Evolutionary conservation across 1,140 invertebrate genomes (phyloP).

Genomic region (Hypothenemus hampei): DNA sequence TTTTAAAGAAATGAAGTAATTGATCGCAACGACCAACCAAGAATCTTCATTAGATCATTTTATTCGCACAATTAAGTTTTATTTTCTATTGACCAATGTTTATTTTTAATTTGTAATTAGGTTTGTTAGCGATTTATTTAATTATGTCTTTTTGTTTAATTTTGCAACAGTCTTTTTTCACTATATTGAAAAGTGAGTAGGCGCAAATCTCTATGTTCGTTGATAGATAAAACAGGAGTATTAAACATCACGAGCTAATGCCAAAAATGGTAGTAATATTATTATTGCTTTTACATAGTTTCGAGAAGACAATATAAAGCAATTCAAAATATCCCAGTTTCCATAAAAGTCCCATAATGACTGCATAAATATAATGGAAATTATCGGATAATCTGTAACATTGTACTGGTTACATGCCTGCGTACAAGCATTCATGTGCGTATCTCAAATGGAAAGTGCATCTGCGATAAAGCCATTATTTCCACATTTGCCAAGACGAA

Average conservation of each 20-base stretch:
- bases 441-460: slow-evolving; percentile 21
- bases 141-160: too few species aligned
- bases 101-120: background rate
- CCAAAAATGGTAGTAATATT: too few species aligned
- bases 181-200: too few species aligned
- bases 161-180: too few species aligned
- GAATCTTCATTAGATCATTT: slow-evolving; percentile 21
- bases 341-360: slow-evolving; percentile 14
- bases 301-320: background rate
- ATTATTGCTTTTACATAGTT: too few species aligned
- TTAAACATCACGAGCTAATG: too few species aligned
- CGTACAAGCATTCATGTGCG: background rate
- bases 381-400: slow-evolving; percentile 10
- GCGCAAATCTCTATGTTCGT: too few species aligned
- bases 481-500: slow-evolving; percentile 7
- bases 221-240: too few species aligned
- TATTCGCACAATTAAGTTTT: slow-evolving; percentile 5
- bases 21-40: slow-evolving; percentile 5
- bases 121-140: too few species aligned
- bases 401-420: background rate
- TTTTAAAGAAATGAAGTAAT: slow-evolving; percentile 19
- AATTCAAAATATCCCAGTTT: slow-evolving; percentile 5
- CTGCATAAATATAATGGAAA: slow-evolving; percentile 14
- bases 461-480: slow-evolving; percentile 25
- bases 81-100: slow-evolving; percentile 5